Evolutionary conservation across 2,888 invertebrate species (phyloP).

Genomic region (Pemphredon lugubris): DNA sequence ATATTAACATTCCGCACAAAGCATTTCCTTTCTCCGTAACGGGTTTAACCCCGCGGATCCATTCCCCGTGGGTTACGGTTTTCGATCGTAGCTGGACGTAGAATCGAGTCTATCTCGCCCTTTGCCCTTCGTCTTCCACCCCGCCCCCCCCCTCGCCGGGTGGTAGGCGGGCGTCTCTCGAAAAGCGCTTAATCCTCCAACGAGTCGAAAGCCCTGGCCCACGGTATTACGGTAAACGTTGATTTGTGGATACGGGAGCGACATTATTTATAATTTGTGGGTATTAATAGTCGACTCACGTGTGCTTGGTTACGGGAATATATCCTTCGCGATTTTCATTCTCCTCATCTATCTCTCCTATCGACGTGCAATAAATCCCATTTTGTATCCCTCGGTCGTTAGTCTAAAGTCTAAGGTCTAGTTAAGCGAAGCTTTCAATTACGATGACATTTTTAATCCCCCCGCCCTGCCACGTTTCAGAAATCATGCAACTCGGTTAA

Average conservation of each 20-base stretch:
- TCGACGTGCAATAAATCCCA: conserved; percentile 35
- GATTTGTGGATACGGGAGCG: conserved; percentile 70
- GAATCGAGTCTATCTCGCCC: conserved; percentile 32
- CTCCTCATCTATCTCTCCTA: conserved; percentile 30
- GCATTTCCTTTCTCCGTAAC: conserved; percentile 35
- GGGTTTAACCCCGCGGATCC: conserved; percentile 54
- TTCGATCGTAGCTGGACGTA: conserved; percentile 53
- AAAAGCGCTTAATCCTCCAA: conserved; percentile 69
- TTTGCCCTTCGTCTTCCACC: conserved; percentile 23
- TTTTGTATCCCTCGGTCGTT: not conserved
- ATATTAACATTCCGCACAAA: conserved; percentile 34
- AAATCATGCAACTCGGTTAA: too few species aligned
- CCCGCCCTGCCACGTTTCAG: too few species aligned
- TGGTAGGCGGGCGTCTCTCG: conserved; percentile 54
- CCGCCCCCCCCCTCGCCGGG: too few species aligned
- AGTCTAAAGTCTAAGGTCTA: conserved; percentile 7
- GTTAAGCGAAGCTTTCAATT: not conserved
- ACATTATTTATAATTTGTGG: conserved; percentile 76
- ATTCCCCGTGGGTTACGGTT: conserved; percentile 53
- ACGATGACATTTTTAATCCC: not conserved
- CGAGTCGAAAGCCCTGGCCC: conserved; percentile 55
- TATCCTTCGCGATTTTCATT: conserved; percentile 24
- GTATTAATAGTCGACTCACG: conserved; percentile 67
- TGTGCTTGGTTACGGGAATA: conserved; percentile 30
- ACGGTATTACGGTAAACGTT: conserved; percentile 74